Evolutionary conservation across 1,140 invertebrate genomes (phyloP).

Genomic region (Pantala flavescens): DNA sequence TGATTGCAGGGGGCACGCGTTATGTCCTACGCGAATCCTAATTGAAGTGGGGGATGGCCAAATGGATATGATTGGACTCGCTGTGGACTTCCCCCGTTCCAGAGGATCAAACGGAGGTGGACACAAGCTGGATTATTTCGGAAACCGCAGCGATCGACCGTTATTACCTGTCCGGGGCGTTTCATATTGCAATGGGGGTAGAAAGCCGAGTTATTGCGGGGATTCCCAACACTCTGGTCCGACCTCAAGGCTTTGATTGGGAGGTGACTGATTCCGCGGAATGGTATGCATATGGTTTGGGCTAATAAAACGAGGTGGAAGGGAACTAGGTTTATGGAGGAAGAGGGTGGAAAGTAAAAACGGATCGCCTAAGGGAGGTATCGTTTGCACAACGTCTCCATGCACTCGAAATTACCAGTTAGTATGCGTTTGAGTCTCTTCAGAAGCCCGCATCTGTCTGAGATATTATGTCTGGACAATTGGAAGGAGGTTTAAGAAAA

Average conservation of each 20-base stretch:
- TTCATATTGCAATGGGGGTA: not conserved
- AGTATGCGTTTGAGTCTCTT: too few relatives aligned
- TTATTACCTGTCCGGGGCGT: slow-evolving; percentile 7
- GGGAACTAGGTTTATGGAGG: not conserved
- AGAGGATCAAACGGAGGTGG: not conserved
- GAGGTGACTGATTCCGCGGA: slow-evolving; percentile 2
- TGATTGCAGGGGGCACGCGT: not conserved
- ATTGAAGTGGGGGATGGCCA: not conserved
- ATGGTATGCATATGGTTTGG: not conserved
- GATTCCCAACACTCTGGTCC: not conserved
- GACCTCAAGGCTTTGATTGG: slow-evolving; percentile 7
- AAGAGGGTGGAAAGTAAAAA: not conserved
- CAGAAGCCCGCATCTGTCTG: too few relatives aligned
- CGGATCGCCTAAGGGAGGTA: not conserved
- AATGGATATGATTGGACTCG: not conserved
- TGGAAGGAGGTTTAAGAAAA: too few relatives aligned
- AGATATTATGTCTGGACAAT: too few relatives aligned
- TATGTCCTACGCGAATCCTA: not conserved
- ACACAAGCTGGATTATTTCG: not conserved
- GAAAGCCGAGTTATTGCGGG: not conserved
- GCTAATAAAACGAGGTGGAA: not conserved
- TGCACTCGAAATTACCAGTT: too few relatives aligned
- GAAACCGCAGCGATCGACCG: not conserved
- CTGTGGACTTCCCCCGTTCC: not conserved
- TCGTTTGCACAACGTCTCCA: too few relatives aligned